Percentiles rank a stretch among this genome's conserved stretches.
These are phyloP conservation scores for Albula goreensis DNA, from an alignment of 2,113 vertebrate genomes.

Conservation along the genomic window DNA sequence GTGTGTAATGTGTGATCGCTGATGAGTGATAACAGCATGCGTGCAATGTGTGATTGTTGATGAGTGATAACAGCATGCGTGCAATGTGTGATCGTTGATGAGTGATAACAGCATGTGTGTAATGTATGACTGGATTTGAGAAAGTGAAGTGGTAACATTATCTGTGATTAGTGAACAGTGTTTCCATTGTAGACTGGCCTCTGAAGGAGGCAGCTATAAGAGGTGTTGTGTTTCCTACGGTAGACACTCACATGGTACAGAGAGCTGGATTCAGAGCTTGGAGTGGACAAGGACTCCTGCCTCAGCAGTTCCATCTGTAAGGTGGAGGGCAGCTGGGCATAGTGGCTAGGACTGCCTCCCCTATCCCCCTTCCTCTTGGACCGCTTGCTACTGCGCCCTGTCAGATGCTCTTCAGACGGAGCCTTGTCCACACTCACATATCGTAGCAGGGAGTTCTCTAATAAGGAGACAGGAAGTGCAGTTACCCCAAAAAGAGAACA, in stretches of 20 bases:
- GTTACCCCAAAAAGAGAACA: background rate
- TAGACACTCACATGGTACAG: conserved; percentile 87
- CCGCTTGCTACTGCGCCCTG: conserved; percentile 86
- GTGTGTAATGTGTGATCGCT: too few relatives aligned
- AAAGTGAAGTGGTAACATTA: too few relatives aligned
- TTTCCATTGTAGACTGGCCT: background rate
- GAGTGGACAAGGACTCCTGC: conserved; percentile 86
- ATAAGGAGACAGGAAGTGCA: conserved; percentile 30
- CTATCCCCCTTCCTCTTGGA: conserved; percentile 90
- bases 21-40: too few relatives aligned
- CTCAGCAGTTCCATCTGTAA: conserved; percentile 91
- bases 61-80: too few relatives aligned
- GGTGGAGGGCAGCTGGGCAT: conserved; percentile 80
- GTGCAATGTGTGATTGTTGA: too few relatives aligned
- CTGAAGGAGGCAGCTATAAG: background rate
- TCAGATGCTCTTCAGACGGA: conserved; percentile 85
- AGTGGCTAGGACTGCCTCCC: conserved; percentile 87
- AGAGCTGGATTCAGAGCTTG: conserved; percentile 85
- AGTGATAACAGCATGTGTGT: too few relatives aligned
- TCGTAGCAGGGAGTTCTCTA: conserved; percentile 92
- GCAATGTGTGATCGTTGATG: too few relatives aligned
- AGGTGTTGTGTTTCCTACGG: background rate
- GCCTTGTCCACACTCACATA: conserved; percentile 93
- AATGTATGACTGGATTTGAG: too few relatives aligned
- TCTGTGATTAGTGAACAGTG: background rate